Base-by-base conservation (phyloP, 2,797 vertebrate genomes). In the Holocentrus rufus region DNA sequence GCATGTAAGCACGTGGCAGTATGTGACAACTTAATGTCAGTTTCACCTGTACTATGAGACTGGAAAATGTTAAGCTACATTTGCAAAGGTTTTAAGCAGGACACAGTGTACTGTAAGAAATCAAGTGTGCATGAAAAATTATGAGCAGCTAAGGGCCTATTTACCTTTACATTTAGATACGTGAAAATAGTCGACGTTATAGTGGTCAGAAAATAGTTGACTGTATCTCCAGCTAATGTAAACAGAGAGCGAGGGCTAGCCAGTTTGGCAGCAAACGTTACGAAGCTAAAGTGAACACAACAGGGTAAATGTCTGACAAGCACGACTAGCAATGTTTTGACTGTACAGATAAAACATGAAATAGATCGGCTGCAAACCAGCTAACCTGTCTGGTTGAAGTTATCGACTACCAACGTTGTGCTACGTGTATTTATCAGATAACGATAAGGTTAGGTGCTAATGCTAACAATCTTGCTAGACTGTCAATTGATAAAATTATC, bases 401-500 rank as follows among this genome's bases (percentile, higher is more conserved):
- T 3, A 15, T 5, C 15, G 15, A 46, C 14, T 31, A 30, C 6
- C 47, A 10, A 3, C 18, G 10, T 14, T 7, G 44, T 52, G 62
- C 56, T 76, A 46, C 72, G 58, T 79, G 39, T 56, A 65, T 74
- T 83, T 55, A 59, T 34, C 54, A 49, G 58, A 42, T 18, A 20
- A 59, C 73, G 59, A n/a, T 80, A 63, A 59, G 64, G 11, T 49
- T 71, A 77, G 67, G 84, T 27, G 25, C 85, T 76, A 56, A 39
- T 5, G 86, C 88, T 85, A 87, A 78, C 60, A 14, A 46, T 78
- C 72, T 76, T 27, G 6, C 20, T 69, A 30, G 13, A 36, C 65
- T 11, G 44, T 18, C 14, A 62, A 69, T 30, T 42, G 53, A 23
- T 13, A 0, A 61, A 65, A 70, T 31, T 27, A 2, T 64, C 36